Percentiles rank a stretch among this genome's conserved stretches.
phyloP scores from a whole-genome alignment of 2,888 invertebrate genomes.

The Acleris cristana region DNA sequence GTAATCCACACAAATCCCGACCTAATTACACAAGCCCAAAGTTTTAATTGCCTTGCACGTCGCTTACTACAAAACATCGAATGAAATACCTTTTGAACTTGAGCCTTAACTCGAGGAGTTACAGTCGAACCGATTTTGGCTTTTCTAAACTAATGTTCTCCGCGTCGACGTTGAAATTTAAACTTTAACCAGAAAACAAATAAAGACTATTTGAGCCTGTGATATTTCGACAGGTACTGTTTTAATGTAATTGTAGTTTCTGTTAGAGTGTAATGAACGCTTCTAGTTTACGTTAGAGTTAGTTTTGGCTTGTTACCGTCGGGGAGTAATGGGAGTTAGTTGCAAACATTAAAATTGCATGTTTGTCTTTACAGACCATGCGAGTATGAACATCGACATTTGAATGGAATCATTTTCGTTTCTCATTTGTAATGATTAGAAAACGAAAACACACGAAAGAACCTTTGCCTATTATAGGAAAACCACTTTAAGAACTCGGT shows the following conservation, averaged over 20 bases:
- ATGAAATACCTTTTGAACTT: background rate
- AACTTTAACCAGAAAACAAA: too few relatives aligned
- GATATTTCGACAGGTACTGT: slow-evolving; percentile 8
- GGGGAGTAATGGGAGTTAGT: slow-evolving; percentile 1
- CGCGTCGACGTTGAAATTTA: background rate
- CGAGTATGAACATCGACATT: background rate
- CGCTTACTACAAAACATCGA: slow-evolving; percentile 2
- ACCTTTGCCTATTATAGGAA: too few relatives aligned
- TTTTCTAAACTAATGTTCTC: background rate
- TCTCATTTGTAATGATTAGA: too few relatives aligned
- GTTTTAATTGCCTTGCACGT: slow-evolving; percentile 20
- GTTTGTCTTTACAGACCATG: slow-evolving; percentile 3
- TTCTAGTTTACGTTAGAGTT: background rate
- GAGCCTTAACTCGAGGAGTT: background rate
- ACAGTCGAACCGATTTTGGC: background rate
- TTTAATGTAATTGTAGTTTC: slow-evolving; percentile 10
- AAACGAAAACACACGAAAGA: too few relatives aligned
- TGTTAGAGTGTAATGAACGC: background rate
- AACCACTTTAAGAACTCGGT: too few relatives aligned
- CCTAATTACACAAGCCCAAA: slow-evolving; percentile 20
- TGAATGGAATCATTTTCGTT: too few relatives aligned
- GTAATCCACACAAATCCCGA: slow-evolving; percentile 21
- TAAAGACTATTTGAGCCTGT: background rate
- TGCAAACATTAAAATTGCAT: slow-evolving; percentile 1
- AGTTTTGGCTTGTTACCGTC: background rate